Evolutionary conservation across 2,797 vertebrate species (phyloP), one percentile per base, ranked within the genome.

Genomic region (Poeciliopsis turneri): DNA sequence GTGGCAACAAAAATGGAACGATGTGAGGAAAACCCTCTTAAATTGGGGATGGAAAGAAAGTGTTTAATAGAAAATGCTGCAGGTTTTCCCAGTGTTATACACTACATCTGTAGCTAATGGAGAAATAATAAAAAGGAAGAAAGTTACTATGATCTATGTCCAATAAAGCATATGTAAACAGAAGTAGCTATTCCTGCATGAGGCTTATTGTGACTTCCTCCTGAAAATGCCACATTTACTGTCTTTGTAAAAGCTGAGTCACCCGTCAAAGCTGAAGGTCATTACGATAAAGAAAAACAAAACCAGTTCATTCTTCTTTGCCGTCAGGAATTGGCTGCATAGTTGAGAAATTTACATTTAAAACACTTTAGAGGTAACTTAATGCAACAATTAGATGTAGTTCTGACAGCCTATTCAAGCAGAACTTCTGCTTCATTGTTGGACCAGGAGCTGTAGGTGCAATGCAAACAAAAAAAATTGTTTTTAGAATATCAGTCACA

Each of bases 251-350:
- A 13, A 57, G 30, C 41, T 70, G 33, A 59, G 69, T 55, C 9
- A 55, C 33, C 46, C 73, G 39, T 61, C 39, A n/a, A 75, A 68
- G 61, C 36, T 73, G 16, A 73, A 75, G 61, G 33, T 75, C 28
- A 80, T 20, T 46, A 20, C 57, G 30, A 74, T 72, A 49, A 72
- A 45, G 25, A 78, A 81, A 77, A 47, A 5, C 20, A 23, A 51
- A 51, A 59, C 8, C 30, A 18, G 45, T 47, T 66, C 12, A 13
- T 25, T 66, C 18, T 16, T 61, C 12, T 36, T 20, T 51, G 45
- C 16, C 2, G 47, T n/a, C 20, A 53, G 2, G 13, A 74, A 36
- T 39, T 55, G 71, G 45, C 36, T 33, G 5, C 51, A 76, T 75
- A 43, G 18, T 8, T 76, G 43, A 59, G 10, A 53, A 51, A 72